A percentile compares a stretch with the other conserved stretches of the same genome.
phyloP scores from a whole-genome alignment of 2,888 invertebrate genomes.

The Scaptomyza reducta region DNA sequence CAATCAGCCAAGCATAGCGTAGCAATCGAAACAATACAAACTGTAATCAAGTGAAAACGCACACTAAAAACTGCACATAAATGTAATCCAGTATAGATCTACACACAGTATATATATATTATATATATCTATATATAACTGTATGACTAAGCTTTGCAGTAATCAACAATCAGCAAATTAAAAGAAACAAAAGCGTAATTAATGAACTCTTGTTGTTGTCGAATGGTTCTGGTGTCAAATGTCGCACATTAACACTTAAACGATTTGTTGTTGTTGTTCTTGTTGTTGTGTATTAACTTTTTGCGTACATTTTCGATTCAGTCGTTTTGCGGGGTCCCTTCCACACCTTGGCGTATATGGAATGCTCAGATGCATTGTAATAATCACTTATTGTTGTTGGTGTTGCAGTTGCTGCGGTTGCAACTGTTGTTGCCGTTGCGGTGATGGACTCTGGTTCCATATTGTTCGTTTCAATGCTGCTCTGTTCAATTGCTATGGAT shows the following conservation, averaged over 20 bases:
- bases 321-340: constrained; percentile 84
- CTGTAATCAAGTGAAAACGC: constrained; percentile 12
- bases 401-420: constrained; percentile 24
- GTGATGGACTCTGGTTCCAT: constrained; percentile 22
- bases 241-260: constrained; percentile 2
- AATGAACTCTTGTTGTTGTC: constrained; percentile 20
- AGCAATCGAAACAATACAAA: constrained; percentile 7
- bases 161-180: constrained; percentile 30
- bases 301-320: constrained; percentile 84
- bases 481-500: constrained; percentile 14
- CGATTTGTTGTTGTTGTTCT: not conserved
- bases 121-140: constrained; percentile 1
- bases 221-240: constrained; percentile 19
- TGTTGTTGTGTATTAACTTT: not conserved
- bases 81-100: not conserved
- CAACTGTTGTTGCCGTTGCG: constrained; percentile 36
- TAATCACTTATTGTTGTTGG: constrained; percentile 47
- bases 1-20: constrained; percentile 12
- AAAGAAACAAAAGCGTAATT: constrained; percentile 28
- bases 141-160: constrained; percentile 40
- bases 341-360: constrained; percentile 84
- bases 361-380: constrained; percentile 76
- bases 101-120: not conserved
- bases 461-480: constrained; percentile 26
- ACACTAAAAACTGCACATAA: constrained; percentile 2